Percentiles rank a stretch among this genome's conserved stretches.
Evolutionary conservation across 1,140 invertebrate genomes (phyloP).

Genomic region (Theocolax elegans): DNA sequence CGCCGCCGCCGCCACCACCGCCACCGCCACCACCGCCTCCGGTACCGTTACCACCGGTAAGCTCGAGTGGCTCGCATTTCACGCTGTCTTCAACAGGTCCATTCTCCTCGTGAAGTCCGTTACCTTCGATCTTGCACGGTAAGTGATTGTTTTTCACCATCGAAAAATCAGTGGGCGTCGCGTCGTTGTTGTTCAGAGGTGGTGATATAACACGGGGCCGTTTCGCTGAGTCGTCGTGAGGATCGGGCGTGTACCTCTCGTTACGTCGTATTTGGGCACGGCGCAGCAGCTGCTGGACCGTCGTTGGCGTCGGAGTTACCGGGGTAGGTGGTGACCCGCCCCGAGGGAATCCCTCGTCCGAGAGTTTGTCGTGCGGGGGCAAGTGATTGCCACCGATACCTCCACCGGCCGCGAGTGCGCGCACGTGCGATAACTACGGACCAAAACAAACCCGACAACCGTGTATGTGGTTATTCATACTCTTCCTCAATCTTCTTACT

Average conservation of each 20-base stretch:
- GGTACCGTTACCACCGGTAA: constrained; percentile 75
- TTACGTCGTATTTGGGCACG: constrained; percentile 74
- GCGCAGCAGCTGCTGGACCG: constrained; percentile 75
- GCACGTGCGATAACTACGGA: constrained; percentile 67
- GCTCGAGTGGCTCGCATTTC: constrained; percentile 83
- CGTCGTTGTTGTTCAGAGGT: constrained; percentile 75
- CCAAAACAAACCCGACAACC: no score
- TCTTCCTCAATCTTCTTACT: no score
- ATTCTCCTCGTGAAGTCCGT: constrained; percentile 63
- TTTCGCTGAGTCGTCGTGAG: constrained; percentile 68
- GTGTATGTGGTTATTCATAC: no score
- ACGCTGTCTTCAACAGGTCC: constrained; percentile 72
- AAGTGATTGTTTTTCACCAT: constrained; percentile 74
- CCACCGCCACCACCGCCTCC: constrained; percentile 72
- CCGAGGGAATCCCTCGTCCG: constrained; percentile 62
- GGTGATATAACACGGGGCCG: constrained; percentile 71
- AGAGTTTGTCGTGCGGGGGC: constrained; percentile 69
- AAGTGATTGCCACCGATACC: constrained; percentile 55
- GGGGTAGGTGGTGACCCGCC: constrained; percentile 69
- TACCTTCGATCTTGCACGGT: constrained; percentile 66
- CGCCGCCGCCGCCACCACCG: constrained; percentile 70
- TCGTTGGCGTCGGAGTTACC: constrained; percentile 69
- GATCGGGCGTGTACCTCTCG: constrained; percentile 71
- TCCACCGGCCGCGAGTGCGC: constrained; percentile 67
- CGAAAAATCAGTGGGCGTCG: constrained; percentile 80